Conservation (phyloP, 2,113 vertebrate genomes). For the Mus musculus region DNA sequence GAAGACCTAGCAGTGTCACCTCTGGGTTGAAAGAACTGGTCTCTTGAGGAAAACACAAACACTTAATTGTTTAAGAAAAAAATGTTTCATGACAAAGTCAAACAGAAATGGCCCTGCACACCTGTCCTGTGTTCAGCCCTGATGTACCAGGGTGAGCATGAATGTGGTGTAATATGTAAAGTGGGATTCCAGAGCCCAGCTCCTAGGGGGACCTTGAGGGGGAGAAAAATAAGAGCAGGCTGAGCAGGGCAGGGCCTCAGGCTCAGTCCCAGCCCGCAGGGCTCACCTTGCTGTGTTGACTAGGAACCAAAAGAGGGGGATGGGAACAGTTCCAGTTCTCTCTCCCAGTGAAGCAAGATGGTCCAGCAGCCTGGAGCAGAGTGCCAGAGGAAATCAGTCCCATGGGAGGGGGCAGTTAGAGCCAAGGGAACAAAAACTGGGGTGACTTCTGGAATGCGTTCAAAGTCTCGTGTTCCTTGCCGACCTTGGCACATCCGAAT, state of each 20-base stretch:
- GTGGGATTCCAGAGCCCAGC: not conserved
- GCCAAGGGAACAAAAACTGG: not conserved
- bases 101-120: rapidly evolving
- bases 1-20: not conserved
- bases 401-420: not conserved
- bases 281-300: not conserved
- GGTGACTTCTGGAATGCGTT: not conserved
- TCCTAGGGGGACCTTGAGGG: not conserved
- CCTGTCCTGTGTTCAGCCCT: too few relatives aligned
- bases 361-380: not conserved
- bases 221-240: not conserved
- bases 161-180: not conserved
- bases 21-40: not conserved
- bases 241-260: not conserved
- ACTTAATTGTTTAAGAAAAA: not conserved
- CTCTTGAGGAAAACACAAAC: not conserved
- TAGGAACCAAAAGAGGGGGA: too few relatives aligned
- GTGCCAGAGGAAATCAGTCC: not conserved
- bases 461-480: not conserved
- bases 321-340: too few relatives aligned
- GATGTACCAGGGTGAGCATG: too few relatives aligned
- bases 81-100: not conserved
- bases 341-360: not conserved
- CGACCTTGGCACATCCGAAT: not conserved
- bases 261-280: too few relatives aligned